Conservation (phyloP, 2,888 invertebrate genomes). For the Philhelius pedissequus region DNA sequence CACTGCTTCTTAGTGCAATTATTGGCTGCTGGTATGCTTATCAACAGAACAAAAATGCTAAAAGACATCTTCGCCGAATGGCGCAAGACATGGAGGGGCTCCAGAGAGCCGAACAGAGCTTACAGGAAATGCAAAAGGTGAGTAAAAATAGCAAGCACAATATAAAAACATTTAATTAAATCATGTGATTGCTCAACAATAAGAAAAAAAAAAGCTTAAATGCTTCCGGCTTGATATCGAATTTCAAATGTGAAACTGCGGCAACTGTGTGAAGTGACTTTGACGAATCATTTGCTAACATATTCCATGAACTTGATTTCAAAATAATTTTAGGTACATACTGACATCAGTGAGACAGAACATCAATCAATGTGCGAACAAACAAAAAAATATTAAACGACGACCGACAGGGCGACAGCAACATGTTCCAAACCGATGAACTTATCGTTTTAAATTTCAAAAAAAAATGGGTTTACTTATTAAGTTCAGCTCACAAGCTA, state of each 20-base stretch:
- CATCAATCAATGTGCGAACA: slow-evolving; percentile 5
- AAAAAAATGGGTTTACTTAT: not conserved
- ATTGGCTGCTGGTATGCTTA: slow-evolving; percentile 95
- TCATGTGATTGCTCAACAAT: slow-evolving; percentile 43
- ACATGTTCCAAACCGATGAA: slow-evolving; percentile 48
- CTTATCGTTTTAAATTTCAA: slow-evolving; percentile 25
- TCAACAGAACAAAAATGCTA: slow-evolving; percentile 92
- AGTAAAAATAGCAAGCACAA: not conserved
- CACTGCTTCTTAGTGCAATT: slow-evolving; percentile 89
- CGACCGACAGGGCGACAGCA: not conserved
- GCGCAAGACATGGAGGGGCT: slow-evolving; percentile 95
- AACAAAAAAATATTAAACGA: not conserved
- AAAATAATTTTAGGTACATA: not conserved
- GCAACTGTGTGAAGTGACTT: not conserved
- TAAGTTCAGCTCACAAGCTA: not conserved
- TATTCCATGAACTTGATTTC: slow-evolving; percentile 31
- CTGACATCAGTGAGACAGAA: not conserved
- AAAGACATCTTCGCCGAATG: slow-evolving; percentile 93
- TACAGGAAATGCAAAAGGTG: slow-evolving; percentile 90
- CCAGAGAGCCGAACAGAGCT: slow-evolving; percentile 91
- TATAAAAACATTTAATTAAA: not conserved
- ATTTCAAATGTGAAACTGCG: slow-evolving; percentile 16
- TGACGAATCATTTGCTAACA: slow-evolving; percentile 1
- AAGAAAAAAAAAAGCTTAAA: slow-evolving; percentile 1
- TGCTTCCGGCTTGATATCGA: slow-evolving; percentile 36